Percentiles rank a stretch among this genome's conserved stretches.
Conservation (phyloP, 2,113 vertebrate species). For the Oreochromis niloticus region DNA sequence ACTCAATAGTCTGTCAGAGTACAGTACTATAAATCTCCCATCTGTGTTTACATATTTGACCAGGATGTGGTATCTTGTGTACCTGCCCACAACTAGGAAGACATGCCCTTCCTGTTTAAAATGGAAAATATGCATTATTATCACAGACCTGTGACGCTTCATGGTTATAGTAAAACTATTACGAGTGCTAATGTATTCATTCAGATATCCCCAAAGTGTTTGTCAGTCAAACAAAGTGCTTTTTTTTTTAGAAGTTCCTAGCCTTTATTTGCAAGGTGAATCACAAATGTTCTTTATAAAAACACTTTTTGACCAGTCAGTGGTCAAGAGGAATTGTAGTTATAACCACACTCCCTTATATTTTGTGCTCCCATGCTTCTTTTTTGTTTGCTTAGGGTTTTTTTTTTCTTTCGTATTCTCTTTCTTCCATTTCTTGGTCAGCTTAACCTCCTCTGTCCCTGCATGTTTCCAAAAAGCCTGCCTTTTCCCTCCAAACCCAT, state of each 20-base stretch:
- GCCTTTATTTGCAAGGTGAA: neutral
- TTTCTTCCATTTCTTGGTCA: neutral
- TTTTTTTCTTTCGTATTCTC: neutral
- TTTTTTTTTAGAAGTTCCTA: neutral
- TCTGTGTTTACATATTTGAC: neutral
- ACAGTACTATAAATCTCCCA: neutral
- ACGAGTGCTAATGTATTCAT: neutral
- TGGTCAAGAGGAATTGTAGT: neutral
- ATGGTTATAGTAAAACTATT: neutral
- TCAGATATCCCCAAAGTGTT: neutral
- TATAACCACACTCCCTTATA: neutral
- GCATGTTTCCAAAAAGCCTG: neutral
- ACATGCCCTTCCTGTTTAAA: neutral
- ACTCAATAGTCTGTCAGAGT: neutral
- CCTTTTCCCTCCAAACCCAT: constrained; percentile 14
- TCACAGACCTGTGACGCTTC: neutral
- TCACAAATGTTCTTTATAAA: neutral
- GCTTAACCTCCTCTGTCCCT: neutral
- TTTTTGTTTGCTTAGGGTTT: neutral
- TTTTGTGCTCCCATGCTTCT: neutral
- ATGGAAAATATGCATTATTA: neutral
- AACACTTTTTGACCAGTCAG: neutral
- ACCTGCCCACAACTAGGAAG: neutral
- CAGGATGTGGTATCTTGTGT: neutral
- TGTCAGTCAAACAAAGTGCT: neutral